Evolutionary conservation across 2,888 invertebrate species (phyloP).

Genomic region (Bruchidius siliquastri): DNA sequence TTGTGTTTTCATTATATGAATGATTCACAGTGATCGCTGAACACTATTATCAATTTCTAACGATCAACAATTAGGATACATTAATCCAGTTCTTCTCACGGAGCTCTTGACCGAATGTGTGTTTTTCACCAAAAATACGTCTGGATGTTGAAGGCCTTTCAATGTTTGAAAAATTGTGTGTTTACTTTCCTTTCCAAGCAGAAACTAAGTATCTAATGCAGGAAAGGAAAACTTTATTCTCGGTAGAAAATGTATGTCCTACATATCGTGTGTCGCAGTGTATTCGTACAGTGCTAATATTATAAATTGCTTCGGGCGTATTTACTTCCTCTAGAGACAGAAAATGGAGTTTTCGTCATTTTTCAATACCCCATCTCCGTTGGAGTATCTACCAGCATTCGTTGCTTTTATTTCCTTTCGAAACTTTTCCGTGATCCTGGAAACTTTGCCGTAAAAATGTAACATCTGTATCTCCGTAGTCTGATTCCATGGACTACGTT

Average conservation of each 20-base stretch:
- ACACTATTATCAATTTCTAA: too few relatives aligned
- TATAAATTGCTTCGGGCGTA: neutral
- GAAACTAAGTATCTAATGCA: neutral
- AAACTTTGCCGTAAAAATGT: neutral
- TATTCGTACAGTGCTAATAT: neutral
- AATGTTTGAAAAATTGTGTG: neutral
- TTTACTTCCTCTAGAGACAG: neutral
- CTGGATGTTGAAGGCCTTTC: too few relatives aligned
- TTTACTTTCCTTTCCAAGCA: neutral
- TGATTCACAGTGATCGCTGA: too few relatives aligned
- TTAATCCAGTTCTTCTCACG: too few relatives aligned
- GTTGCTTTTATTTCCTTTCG: neutral
- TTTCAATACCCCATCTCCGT: neutral
- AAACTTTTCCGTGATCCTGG: neutral
- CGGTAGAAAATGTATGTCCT: neutral
- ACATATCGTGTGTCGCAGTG: neutral
- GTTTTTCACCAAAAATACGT: too few relatives aligned
- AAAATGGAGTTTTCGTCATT: neutral
- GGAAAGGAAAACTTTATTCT: neutral
- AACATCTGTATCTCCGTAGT: neutral
- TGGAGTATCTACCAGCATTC: neutral
- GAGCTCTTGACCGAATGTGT: too few relatives aligned
- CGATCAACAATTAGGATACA: too few relatives aligned
- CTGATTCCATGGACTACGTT: neutral
- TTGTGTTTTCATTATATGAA: too few relatives aligned